Evolutionary conservation across 2,888 invertebrate genomes (phyloP).

Genomic region (Hedya salicella): DNA sequence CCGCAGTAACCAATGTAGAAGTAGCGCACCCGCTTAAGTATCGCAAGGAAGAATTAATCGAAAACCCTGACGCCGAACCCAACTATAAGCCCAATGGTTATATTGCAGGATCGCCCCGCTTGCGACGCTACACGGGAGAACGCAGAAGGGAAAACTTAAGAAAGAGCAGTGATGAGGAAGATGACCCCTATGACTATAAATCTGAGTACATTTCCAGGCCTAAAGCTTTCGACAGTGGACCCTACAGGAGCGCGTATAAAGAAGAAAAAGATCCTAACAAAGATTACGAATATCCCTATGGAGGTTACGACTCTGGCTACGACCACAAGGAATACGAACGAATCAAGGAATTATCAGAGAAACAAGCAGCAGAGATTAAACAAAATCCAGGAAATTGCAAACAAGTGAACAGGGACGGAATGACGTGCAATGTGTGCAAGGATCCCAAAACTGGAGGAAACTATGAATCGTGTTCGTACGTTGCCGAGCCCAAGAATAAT

Average conservation of each 20-base stretch:
- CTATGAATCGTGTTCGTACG: slow-evolving; percentile 92
- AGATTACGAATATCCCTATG: slow-evolving; percentile 79
- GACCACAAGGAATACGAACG: slow-evolving; percentile 83
- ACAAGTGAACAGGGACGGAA: slow-evolving; percentile 86
- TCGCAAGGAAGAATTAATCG: slow-evolving; percentile 71
- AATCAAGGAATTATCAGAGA: slow-evolving; percentile 86
- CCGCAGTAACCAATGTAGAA: slow-evolving; percentile 74
- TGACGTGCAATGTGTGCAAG: slow-evolving; percentile 90
- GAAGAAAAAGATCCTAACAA: slow-evolving; percentile 71
- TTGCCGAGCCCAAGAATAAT: slow-evolving; percentile 89
- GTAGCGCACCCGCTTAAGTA: slow-evolving; percentile 75
- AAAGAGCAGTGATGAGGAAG: slow-evolving; percentile 65
- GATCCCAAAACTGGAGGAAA: slow-evolving; percentile 90
- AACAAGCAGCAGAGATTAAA: slow-evolving; percentile 86
- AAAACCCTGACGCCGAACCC: slow-evolving; percentile 68
- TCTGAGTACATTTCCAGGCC: slow-evolving; percentile 79
- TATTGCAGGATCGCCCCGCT: slow-evolving; percentile 76
- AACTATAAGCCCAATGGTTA: slow-evolving; percentile 82
- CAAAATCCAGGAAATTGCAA: slow-evolving; percentile 87
- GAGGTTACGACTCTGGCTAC: slow-evolving; percentile 77
- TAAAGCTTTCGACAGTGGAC: slow-evolving; percentile 78
- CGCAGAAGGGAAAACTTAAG: slow-evolving; percentile 71
- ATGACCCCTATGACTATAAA: slow-evolving; percentile 83
- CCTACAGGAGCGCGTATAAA: slow-evolving; percentile 78
- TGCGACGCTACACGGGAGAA: slow-evolving; percentile 80